phyloP scores from a whole-genome alignment of 2,113 vertebrate genomes.

The Caranx ignobilis region DNA sequence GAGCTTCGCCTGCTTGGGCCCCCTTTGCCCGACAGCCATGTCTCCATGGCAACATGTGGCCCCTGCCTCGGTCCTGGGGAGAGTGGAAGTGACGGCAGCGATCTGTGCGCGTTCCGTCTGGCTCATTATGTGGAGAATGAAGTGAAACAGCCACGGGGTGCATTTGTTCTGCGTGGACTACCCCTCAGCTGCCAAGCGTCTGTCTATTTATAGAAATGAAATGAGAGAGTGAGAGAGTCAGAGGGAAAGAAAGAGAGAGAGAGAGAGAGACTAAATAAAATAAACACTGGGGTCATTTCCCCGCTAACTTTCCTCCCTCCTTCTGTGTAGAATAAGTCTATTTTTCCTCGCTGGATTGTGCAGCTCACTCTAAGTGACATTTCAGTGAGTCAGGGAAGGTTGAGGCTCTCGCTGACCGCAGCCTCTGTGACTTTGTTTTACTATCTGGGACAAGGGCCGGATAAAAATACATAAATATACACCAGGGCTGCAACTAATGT shows the following conservation, averaged over 20 bases:
- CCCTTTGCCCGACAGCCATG: constrained; percentile 38
- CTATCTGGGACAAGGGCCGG: not conserved
- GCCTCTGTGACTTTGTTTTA: not conserved
- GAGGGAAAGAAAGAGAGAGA: constrained; percentile 20
- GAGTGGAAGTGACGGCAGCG: constrained; percentile 69
- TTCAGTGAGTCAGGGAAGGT: constrained; percentile 40
- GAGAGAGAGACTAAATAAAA: constrained; percentile 46
- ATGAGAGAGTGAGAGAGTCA: constrained; percentile 26
- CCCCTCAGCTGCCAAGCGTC: constrained; percentile 79
- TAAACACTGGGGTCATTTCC: constrained; percentile 61
- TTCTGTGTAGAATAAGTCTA: not conserved
- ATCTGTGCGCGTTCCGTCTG: constrained; percentile 67
- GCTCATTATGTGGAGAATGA: constrained; percentile 80
- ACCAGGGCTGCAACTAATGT: not conserved
- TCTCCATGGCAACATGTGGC: constrained; percentile 71
- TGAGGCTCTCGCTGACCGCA: constrained; percentile 20
- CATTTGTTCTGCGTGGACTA: constrained; percentile 83
- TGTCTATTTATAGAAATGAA: constrained; percentile 81
- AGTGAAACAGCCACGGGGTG: constrained; percentile 79
- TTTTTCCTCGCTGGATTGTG: constrained; percentile 30
- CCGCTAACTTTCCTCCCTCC: constrained; percentile 10
- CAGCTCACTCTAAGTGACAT: constrained; percentile 30
- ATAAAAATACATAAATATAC: constrained; percentile 2
- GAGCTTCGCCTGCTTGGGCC: not conserved
- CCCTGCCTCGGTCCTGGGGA: constrained; percentile 48